Evolutionary conservation across 2,113 vertebrate genomes (phyloP).

Genomic region (Anguilla japonica): DNA sequence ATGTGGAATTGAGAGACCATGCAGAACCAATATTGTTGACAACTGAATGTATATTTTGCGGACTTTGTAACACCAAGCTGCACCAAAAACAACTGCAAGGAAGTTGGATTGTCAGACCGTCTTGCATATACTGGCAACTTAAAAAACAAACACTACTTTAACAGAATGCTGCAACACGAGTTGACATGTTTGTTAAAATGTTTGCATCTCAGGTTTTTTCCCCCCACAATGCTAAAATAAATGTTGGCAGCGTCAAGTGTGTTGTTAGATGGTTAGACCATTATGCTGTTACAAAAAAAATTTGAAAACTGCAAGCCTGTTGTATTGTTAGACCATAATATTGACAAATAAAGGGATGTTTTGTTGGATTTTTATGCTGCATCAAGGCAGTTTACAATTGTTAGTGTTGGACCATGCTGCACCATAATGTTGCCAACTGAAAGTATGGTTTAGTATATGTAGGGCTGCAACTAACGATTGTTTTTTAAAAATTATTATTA

Average conservation of each 20-base stretch:
- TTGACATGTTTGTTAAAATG: conserved; percentile 4
- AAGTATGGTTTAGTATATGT: not conserved
- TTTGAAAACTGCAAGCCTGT: not conserved
- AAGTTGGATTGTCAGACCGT: not conserved
- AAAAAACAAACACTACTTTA: too few relatives aligned
- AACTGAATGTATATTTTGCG: conserved; percentile 6
- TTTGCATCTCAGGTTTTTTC: conserved; percentile 9
- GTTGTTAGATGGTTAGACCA: not conserved
- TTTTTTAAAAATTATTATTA: not conserved
- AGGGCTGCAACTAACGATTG: not conserved
- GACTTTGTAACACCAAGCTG: conserved; percentile 10
- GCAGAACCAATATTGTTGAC: not conserved
- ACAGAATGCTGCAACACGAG: too few relatives aligned
- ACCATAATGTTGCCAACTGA: not conserved
- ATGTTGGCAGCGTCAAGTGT: not conserved
- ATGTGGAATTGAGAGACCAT: too few relatives aligned
- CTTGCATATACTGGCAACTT: not conserved
- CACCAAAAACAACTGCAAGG: conserved; percentile 8
- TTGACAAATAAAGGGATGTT: too few relatives aligned
- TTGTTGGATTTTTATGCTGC: too few relatives aligned
- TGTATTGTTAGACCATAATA: too few relatives aligned
- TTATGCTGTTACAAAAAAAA: not conserved
- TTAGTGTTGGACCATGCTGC: too few relatives aligned
- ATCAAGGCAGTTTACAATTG: too few relatives aligned
- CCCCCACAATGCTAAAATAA: conserved; percentile 1